A percentile compares a stretch with the other conserved stretches of the same genome.
These are phyloP conservation scores for Ylistrum balloti DNA, from an alignment of 1,140 invertebrate species.

Conservation along the genomic window DNA sequence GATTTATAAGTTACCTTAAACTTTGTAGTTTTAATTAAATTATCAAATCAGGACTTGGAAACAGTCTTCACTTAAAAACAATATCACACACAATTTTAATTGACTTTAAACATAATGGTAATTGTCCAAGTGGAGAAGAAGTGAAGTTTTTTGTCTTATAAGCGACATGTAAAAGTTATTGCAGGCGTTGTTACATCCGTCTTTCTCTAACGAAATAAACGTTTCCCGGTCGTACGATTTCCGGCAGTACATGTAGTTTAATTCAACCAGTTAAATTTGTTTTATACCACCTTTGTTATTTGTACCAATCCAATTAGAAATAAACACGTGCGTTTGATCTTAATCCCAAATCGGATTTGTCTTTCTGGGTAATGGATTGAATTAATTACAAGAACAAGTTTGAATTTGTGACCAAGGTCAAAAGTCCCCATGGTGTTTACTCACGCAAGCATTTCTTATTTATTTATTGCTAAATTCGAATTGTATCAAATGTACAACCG, in stretches of 20 bases:
- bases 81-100: no score
- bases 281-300: background rate
- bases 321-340: background rate
- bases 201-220: background rate
- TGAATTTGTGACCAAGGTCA: background rate
- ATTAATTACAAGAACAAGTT: background rate
- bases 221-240: background rate
- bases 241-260: background rate
- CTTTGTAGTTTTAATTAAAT: no score
- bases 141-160: background rate
- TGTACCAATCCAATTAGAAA: no score
- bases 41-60: no score
- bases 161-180: no score
- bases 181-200: no score
- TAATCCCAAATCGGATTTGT: background rate
- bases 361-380: no score
- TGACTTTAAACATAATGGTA: no score
- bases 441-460: background rate
- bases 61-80: no score
- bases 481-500: background rate
- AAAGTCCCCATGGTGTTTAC: background rate
- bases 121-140: no score
- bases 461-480: background rate
- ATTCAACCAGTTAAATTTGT: background rate
- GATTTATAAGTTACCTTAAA: no score